Percentiles rank a stretch among this genome's conserved stretches.
phyloP scores from a whole-genome alignment of 2,113 vertebrate genomes.

The Todiramphus chloris region DNA sequence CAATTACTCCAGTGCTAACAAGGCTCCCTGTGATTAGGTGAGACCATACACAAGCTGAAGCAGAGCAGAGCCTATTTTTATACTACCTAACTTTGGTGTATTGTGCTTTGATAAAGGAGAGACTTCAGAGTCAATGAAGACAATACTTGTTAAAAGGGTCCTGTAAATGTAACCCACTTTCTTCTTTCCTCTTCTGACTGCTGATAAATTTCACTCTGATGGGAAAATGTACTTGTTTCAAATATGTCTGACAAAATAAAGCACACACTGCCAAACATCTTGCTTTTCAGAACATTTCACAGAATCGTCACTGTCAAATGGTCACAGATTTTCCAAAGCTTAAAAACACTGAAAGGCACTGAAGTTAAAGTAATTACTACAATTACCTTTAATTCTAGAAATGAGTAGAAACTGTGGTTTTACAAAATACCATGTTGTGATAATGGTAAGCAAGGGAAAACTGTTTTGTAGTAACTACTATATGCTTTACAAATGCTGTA shows the following conservation, averaged over 20 bases:
- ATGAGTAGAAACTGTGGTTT: neutral
- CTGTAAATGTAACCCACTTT: neutral
- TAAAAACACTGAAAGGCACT: neutral
- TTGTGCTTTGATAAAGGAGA: neutral
- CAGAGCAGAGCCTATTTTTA: neutral
- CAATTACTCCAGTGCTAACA: neutral
- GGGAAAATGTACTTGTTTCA: neutral
- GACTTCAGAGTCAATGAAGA: neutral
- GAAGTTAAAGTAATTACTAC: neutral
- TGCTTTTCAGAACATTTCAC: neutral
- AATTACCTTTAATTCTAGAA: constrained; percentile 12
- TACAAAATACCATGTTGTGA: neutral
- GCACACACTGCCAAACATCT: neutral
- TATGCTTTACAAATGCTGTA: neutral
- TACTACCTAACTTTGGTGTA: neutral
- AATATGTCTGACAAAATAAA: neutral
- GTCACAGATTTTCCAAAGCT: neutral
- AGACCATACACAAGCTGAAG: rapidly evolving
- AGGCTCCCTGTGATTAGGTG: neutral
- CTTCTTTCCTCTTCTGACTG: neutral
- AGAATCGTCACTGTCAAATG: neutral
- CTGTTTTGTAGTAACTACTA: neutral
- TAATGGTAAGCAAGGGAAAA: neutral
- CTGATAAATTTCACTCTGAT: neutral
- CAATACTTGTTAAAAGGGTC: neutral